phyloP scores from a whole-genome alignment of 2,797 vertebrate species.

The Enteromius afrohamiltoni region DNA sequence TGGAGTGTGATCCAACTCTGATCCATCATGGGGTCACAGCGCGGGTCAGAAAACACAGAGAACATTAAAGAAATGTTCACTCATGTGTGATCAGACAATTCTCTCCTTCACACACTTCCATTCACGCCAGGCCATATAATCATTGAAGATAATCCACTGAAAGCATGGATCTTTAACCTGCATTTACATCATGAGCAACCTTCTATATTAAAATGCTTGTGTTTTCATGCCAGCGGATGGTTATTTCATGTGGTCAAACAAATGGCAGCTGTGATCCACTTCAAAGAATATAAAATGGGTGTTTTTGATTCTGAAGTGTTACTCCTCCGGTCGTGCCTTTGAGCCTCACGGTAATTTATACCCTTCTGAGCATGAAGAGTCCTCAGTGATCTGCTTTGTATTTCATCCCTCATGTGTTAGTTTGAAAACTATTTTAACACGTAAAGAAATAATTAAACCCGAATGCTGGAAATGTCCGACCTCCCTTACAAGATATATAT shows the following conservation, averaged over 20 bases:
- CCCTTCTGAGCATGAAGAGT: conserved; percentile 1
- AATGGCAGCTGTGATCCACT: conserved; percentile 22
- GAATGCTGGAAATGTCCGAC: background rate
- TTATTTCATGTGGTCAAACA: conserved; percentile 25
- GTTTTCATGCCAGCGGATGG: conserved; percentile 2
- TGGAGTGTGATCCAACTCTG: no score
- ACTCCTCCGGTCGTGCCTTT: background rate
- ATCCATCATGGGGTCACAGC: conserved; percentile 24
- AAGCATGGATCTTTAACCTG: conserved; percentile 46
- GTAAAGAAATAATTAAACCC: background rate
- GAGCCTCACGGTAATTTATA: conserved; percentile 7
- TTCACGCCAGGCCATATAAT: background rate
- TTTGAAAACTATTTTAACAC: background rate
- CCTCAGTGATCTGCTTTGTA: background rate
- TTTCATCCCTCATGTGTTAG: background rate
- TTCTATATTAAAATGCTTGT: conserved; percentile 17
- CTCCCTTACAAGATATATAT: background rate
- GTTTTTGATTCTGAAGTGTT: conserved; percentile 6
- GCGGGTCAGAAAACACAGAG: conserved; percentile 13
- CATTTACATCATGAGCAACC: conserved; percentile 11
- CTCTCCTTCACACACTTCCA: background rate
- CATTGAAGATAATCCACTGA: conserved; percentile 28
- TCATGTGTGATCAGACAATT: conserved; percentile 12
- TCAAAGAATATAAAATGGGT: conserved; percentile 21
- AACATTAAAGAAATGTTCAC: conserved; percentile 45